phyloP scores from a whole-genome alignment of 2,797 vertebrate genomes.

The Muraenolepis orangiensis region DNA sequence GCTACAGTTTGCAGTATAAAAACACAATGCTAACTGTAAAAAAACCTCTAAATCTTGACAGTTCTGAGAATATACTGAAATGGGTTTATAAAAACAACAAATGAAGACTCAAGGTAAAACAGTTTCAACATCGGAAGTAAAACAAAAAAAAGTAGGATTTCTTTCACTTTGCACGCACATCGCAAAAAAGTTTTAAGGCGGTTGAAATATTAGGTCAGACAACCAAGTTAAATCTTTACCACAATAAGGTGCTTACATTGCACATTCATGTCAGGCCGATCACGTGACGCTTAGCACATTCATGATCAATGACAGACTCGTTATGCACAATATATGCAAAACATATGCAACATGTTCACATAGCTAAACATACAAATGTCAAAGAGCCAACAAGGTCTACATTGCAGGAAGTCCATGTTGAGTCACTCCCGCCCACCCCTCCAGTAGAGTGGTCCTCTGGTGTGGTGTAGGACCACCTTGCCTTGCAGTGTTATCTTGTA shows the following conservation, averaged over 20 bases:
- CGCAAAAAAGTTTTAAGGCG: slow-evolving; percentile 80
- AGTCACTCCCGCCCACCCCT: background rate
- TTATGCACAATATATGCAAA: slow-evolving; percentile 38
- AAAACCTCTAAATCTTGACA: slow-evolving; percentile 75
- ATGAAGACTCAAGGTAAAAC: slow-evolving; percentile 69
- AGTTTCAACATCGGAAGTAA: slow-evolving; percentile 71
- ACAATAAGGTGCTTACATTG: slow-evolving; percentile 64
- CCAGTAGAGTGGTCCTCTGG: background rate
- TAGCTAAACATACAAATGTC: slow-evolving; percentile 12
- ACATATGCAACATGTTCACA: slow-evolving; percentile 30
- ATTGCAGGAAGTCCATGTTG: background rate
- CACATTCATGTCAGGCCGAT: slow-evolving; percentile 63
- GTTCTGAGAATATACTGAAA: slow-evolving; percentile 75
- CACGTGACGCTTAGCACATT: slow-evolving; percentile 53
- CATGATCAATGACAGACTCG: slow-evolving; percentile 44
- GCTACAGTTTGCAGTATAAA: slow-evolving; percentile 85
- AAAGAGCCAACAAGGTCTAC: slow-evolving; percentile 2
- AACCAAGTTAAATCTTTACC: slow-evolving; percentile 61
- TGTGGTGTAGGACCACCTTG: background rate
- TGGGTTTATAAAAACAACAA: slow-evolving; percentile 70
- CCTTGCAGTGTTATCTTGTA: background rate
- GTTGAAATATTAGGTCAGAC: slow-evolving; percentile 76
- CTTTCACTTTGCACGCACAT: slow-evolving; percentile 75
- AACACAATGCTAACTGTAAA: slow-evolving; percentile 76
- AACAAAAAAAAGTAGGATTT: slow-evolving; percentile 69